These are phyloP conservation scores for Silurus asotus DNA, from an alignment of 2,113 vertebrate genomes.

Conservation along the genomic window DNA sequence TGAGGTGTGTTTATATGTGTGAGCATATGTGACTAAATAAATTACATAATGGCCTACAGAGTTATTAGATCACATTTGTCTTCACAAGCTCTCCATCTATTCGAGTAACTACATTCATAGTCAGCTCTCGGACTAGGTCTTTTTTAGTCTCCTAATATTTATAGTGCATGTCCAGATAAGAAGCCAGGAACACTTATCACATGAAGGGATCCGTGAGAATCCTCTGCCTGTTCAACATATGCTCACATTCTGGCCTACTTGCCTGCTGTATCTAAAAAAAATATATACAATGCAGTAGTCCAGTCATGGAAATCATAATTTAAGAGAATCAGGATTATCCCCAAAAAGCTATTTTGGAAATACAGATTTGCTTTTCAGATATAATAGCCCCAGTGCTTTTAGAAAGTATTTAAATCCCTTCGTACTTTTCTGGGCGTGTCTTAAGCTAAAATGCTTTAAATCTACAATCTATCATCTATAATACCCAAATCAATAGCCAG, in stretches of 20 bases:
- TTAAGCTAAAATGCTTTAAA: no score
- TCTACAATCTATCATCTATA: no score
- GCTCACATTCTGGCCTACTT: conserved; percentile 31
- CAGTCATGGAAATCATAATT: conserved; percentile 23
- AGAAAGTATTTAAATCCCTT: no score
- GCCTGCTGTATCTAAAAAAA: conserved; percentile 21
- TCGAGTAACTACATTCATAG: neutral
- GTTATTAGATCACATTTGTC: neutral
- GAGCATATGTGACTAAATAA: neutral
- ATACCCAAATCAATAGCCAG: no score
- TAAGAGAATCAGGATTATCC: neutral
- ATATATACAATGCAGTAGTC: conserved; percentile 28
- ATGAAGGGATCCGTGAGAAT: conserved; percentile 29
- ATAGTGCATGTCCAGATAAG: conserved; percentile 14
- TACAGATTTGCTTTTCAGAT: neutral
- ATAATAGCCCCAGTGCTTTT: neutral
- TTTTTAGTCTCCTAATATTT: conserved; percentile 11
- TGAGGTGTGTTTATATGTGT: neutral
- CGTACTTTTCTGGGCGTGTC: no score
- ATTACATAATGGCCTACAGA: neutral
- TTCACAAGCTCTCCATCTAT: neutral
- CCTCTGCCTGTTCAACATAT: conserved; percentile 18
- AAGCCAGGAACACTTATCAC: conserved; percentile 32
- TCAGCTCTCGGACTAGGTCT: neutral
- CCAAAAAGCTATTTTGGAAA: neutral